Evolutionary conservation across 2,888 invertebrate genomes (phyloP).

Genomic region (Gastrophysa polygoni): DNA sequence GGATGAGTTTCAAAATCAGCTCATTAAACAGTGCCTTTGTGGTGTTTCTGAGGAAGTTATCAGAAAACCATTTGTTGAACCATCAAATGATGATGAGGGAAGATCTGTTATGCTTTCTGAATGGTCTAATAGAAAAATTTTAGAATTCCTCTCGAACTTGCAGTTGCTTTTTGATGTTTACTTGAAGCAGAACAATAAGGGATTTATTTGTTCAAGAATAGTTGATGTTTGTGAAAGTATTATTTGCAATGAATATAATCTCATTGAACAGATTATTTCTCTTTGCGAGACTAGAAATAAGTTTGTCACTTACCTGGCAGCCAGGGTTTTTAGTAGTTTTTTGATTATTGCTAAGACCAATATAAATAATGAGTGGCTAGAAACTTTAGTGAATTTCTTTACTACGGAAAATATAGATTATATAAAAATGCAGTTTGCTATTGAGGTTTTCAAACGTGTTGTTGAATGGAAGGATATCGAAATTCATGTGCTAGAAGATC

Average conservation of each 20-base stretch:
- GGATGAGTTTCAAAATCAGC: conserved; percentile 67
- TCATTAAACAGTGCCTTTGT: conserved; percentile 81
- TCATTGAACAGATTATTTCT: conserved; percentile 83
- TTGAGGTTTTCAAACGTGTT: conserved; percentile 84
- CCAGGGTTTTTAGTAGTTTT: conserved; percentile 81
- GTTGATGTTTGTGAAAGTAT: conserved; percentile 81
- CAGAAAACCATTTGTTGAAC: conserved; percentile 73
- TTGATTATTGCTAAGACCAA: conserved; percentile 83
- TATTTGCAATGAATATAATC: conserved; percentile 79
- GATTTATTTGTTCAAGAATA: conserved; percentile 80
- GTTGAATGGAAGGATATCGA: conserved; percentile 88
- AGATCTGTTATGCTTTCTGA: conserved; percentile 63
- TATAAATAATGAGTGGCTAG: conserved; percentile 80
- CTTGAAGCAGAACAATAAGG: conserved; percentile 81
- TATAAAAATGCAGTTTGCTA: conserved; percentile 78
- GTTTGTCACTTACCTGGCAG: conserved; percentile 80
- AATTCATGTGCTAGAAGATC: conserved; percentile 74
- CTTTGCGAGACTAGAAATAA: conserved; percentile 79
- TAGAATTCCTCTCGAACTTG: conserved; percentile 82
- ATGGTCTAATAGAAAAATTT: conserved; percentile 70
- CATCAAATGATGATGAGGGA: conserved; percentile 60
- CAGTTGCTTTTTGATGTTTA: conserved; percentile 85
- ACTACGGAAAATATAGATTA: conserved; percentile 70
- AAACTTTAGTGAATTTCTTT: conserved; percentile 75
- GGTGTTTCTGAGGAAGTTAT: conserved; percentile 73